Conservation (phyloP, 2,113 vertebrate species). For the Cacatua alba region DNA sequence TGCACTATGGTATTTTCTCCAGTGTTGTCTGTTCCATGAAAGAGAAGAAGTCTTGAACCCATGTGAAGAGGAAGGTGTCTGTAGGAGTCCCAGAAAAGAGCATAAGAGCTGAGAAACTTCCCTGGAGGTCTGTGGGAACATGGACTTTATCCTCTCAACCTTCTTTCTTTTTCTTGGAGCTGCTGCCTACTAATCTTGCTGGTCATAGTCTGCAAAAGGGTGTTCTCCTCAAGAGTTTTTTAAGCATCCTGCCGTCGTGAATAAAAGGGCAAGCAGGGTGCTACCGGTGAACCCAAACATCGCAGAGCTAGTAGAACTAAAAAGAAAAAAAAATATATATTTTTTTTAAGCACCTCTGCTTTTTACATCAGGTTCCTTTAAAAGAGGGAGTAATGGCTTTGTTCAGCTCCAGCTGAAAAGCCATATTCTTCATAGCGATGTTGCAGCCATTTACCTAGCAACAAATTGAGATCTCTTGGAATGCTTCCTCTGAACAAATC, state of each 20-base stretch:
- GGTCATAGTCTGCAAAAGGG: not conserved
- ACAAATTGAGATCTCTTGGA: slow-evolving; percentile 22
- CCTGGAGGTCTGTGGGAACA: not conserved
- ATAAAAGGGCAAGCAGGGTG: not conserved
- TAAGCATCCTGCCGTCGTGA: not conserved
- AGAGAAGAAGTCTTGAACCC: not conserved
- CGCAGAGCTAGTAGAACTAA: not conserved
- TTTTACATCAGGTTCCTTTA: not conserved
- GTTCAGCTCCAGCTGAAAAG: not conserved
- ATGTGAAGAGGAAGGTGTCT: not conserved
- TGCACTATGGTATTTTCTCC: not conserved
- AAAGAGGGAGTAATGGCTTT: not conserved
- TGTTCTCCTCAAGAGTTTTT: not conserved
- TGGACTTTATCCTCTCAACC: not conserved
- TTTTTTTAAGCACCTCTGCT: not conserved
- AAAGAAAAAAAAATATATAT: no score
- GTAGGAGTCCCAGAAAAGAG: not conserved
- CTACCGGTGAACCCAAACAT: not conserved
- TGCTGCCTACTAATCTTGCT: not conserved
- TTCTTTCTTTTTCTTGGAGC: not conserved
- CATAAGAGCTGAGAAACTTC: not conserved
- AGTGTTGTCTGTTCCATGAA: not conserved
- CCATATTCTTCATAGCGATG: not conserved
- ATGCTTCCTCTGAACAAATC: slow-evolving; percentile 3
- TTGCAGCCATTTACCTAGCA: not conserved